Base-by-base conservation (phyloP, 2,113 vertebrate genomes). In the Myotis brandtii region DNA sequence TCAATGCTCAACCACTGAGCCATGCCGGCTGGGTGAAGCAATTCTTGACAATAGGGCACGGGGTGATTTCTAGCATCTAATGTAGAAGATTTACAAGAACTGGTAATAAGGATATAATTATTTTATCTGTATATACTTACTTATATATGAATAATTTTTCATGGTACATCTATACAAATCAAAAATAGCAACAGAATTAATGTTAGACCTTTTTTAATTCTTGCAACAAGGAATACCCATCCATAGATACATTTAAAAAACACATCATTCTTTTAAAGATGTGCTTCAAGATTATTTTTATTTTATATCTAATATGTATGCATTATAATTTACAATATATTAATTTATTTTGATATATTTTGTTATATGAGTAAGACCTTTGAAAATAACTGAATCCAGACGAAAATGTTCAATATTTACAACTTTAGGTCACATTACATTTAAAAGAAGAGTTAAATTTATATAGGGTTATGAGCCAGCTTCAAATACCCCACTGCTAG, bases 221-320 rank as follows among this genome's bases (percentile, higher is more conserved):
- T 81, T 84, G 13, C 67, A 80, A 23, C 80, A 79, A 59, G 23
- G 59, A 34, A 34, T 48, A 48, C 32, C 40, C 10, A 72, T 32
- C 21, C 8, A 56, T 40, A 3, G 17, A 64, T 54, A 87, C 4
- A 37, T 54, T 48, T 34, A 62, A 67, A 59, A 9, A 62, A 32
- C 3, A 73, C 23, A 34, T 84, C 37, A 20, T 86, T 92, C 48
- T 17, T 76, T 23, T 72, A 84, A 80, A 91, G 2, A 89, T 84
- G 46, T 87, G 34, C 25, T 79, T 91, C 25, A 30, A 88, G 92
- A 82, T 21, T 48, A 66, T 77, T 94, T 93, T 50, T 13, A 66
- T 66, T 89, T 93, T 85, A 59, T 77, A 86, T 52, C 30, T 80
- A 72, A 52, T 81, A 79, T 46, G 4, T 37, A 46, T 90, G 27